These are phyloP conservation scores for Eremobia ochroleuca DNA, from an alignment of 2,888 invertebrate species.

Conservation along the genomic window DNA sequence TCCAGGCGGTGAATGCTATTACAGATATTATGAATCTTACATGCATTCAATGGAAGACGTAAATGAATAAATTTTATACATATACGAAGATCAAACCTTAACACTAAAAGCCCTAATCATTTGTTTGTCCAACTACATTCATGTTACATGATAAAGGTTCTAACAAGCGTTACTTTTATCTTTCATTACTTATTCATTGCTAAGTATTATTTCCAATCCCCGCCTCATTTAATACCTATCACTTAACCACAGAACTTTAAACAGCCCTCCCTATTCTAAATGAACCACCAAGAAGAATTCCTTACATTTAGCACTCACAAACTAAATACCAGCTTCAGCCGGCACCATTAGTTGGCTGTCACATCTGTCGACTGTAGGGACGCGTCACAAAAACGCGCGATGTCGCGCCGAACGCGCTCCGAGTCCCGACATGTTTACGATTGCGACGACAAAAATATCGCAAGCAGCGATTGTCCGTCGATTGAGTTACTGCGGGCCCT, in stretches of 20 bases:
- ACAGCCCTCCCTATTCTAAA: conserved; percentile 34
- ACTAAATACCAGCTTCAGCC: conserved; percentile 56
- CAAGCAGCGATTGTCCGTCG: conserved; percentile 77
- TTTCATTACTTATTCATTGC: conserved; percentile 1
- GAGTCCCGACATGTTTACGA: conserved; percentile 83
- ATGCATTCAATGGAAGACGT: too few species aligned
- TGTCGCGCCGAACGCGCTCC: conserved; percentile 70
- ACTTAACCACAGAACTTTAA: conserved; percentile 43
- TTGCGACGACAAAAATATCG: conserved; percentile 86
- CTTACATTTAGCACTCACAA: conserved; percentile 58
- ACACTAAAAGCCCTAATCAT: neutral
- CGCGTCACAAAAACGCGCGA: conserved; percentile 71
- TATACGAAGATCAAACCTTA: neutral
- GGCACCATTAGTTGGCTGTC: conserved; percentile 67
- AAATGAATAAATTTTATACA: neutral
- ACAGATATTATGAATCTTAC: too few species aligned
- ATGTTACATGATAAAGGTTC: neutral
- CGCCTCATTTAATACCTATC: conserved; percentile 34
- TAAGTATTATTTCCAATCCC: conserved; percentile 19
- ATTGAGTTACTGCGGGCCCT: conserved; percentile 82
- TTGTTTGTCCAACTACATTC: neutral
- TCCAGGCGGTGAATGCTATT: neutral
- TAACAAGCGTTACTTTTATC: neutral
- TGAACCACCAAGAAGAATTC: conserved; percentile 59
- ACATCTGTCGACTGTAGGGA: conserved; percentile 71